Evolutionary conservation across 2,797 vertebrate species (phyloP).

Genomic region (Capromys pilorides): DNA sequence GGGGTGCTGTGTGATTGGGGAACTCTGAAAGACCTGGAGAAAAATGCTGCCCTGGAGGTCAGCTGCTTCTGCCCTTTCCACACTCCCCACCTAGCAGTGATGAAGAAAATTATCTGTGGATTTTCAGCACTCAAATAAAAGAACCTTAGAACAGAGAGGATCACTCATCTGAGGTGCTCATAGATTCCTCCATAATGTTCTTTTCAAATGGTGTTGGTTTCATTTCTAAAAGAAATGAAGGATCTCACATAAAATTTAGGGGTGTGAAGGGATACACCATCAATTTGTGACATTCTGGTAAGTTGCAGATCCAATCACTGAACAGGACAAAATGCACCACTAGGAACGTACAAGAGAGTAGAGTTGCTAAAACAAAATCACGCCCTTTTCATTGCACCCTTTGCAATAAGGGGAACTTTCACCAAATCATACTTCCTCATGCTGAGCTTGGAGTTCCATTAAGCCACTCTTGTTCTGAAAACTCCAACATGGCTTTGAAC

Average conservation of each 20-base stretch:
- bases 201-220: constrained; percentile 1
- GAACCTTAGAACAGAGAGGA: not conserved
- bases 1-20: not conserved
- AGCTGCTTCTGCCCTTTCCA: not conserved
- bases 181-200: not conserved
- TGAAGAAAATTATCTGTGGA: not conserved
- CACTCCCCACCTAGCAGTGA: not conserved
- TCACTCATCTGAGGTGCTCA: not conserved
- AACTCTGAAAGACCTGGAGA: not conserved
- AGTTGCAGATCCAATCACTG: not conserved
- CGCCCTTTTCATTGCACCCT: not conserved
- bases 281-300: not conserved
- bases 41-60: not conserved
- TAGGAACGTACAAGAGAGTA: not conserved
- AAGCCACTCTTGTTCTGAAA: constrained; percentile 58
- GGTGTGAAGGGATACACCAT: not conserved
- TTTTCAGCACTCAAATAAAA: not conserved
- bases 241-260: not conserved
- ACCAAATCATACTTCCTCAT: constrained; percentile 50
- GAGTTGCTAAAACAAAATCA: constrained; percentile 36
- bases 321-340: not conserved
- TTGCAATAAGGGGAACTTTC: constrained; percentile 41
- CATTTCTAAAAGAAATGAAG: not conserved
- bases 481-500: constrained; percentile 51
- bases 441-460: not conserved